Evolutionary conservation across 1,140 invertebrate species (phyloP).

Genomic region (Microvelia longipes): DNA sequence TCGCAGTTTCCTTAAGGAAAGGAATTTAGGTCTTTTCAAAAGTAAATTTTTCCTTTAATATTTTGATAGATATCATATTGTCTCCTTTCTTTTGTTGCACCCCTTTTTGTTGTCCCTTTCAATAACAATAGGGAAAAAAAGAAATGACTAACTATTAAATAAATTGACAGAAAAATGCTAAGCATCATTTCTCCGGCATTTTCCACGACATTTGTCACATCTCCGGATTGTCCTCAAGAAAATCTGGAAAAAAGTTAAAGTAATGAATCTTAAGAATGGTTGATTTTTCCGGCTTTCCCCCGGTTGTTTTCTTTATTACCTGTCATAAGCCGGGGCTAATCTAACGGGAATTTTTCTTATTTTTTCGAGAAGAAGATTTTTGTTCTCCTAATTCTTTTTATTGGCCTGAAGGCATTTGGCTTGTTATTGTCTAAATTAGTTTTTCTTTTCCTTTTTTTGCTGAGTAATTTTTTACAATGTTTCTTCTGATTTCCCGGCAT

Average conservation of each 20-base stretch:
- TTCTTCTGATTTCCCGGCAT: no score
- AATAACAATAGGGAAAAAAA: no score
- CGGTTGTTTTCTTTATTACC: not conserved
- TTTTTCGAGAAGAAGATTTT: not conserved
- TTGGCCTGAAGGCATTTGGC: not conserved
- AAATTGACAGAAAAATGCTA: not conserved
- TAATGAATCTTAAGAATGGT: no score
- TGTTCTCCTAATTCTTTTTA: not conserved
- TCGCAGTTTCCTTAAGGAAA: no score
- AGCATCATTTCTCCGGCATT: not conserved
- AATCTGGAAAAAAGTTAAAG: no score
- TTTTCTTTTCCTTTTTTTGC: not conserved
- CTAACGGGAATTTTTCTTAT: not conserved
- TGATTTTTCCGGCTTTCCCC: not conserved
- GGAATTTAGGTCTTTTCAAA: no score
- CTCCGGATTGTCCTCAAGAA: no score
- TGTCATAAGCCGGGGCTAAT: not conserved
- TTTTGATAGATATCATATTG: no score
- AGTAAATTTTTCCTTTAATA: no score
- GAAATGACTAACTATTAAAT: not conserved
- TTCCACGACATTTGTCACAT: not conserved
- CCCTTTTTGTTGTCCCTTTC: no score
- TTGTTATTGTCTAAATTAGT: no score
- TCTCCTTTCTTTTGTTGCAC: no score
- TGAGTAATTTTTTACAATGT: not conserved